Percentiles rank a stretch among this genome's conserved stretches.
Evolutionary conservation across 2,797 vertebrate genomes (phyloP).

Genomic region (Cirrhinus mrigala): DNA sequence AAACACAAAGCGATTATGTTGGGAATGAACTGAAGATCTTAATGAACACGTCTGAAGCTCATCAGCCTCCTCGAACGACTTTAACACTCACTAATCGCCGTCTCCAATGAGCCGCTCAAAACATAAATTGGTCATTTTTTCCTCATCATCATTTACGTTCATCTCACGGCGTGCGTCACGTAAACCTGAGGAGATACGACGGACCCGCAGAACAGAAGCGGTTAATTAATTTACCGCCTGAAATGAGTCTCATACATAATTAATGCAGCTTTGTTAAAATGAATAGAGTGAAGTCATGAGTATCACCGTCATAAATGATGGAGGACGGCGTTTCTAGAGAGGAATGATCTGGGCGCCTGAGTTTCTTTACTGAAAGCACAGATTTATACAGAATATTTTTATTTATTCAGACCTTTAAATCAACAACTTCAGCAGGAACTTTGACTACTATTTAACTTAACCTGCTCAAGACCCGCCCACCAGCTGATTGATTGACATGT

Average conservation of each 20-base stretch:
- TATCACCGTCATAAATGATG: constrained; percentile 57
- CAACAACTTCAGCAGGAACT: too few relatives aligned
- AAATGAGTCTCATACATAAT: constrained; percentile 63
- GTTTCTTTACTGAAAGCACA: neutral
- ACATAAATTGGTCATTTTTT: constrained; percentile 45
- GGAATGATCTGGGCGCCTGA: neutral
- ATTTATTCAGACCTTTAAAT: neutral
- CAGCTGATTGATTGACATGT: too few relatives aligned
- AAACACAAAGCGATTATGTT: neutral
- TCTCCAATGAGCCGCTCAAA: constrained; percentile 39
- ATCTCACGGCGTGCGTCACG: constrained; percentile 16
- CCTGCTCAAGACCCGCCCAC: neutral
- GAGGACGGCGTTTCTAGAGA: constrained; percentile 30
- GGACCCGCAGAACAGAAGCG: constrained; percentile 40
- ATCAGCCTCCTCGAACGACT: neutral
- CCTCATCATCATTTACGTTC: constrained; percentile 23
- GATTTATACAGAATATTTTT: neutral
- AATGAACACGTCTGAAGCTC: constrained; percentile 13
- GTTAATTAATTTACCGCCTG: constrained; percentile 52
- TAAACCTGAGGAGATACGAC: constrained; percentile 16
- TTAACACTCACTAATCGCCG: constrained; percentile 3
- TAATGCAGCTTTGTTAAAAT: constrained; percentile 56
- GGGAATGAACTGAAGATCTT: neutral
- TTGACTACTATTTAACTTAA: too few relatives aligned
- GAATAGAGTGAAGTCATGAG: constrained; percentile 53